Evolutionary conservation across 2,888 invertebrate species (phyloP).

Genomic region (Cosmorhoe ocellata): DNA sequence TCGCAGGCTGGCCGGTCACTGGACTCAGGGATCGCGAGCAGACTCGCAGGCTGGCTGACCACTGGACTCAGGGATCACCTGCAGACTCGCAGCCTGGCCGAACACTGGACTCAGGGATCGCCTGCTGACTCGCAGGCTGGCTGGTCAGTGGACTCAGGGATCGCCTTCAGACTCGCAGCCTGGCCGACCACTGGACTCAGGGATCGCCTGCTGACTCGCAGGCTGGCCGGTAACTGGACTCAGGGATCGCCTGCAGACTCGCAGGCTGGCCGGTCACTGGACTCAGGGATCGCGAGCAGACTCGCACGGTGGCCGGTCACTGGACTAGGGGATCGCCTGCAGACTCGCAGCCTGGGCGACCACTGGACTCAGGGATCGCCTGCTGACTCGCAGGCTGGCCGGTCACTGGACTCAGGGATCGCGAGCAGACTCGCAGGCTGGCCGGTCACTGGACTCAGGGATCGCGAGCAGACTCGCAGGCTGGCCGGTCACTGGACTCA

Average conservation of each 20-base stretch:
- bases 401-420: neutral
- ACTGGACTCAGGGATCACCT: neutral
- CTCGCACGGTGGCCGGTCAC: neutral
- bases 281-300: neutral
- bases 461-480: neutral
- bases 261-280: neutral
- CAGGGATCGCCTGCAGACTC: neutral
- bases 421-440: neutral
- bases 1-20: neutral
- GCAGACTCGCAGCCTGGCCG: neutral
- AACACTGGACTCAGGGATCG: neutral
- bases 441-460: neutral
- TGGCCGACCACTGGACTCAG: neutral
- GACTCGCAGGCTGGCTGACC: too few relatives aligned
- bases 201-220: neutral
- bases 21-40: too few relatives aligned
- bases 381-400: neutral
- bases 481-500: neutral
- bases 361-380: neutral
- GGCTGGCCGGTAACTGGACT: neutral
- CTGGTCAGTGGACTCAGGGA: too few relatives aligned
- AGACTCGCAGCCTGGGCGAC: neutral
- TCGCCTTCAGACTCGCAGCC: slow-evolving; percentile 2
- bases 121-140: neutral
- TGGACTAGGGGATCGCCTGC: neutral